Conservation (phyloP, 1,140 invertebrate species). For the Apis cerana region DNA sequence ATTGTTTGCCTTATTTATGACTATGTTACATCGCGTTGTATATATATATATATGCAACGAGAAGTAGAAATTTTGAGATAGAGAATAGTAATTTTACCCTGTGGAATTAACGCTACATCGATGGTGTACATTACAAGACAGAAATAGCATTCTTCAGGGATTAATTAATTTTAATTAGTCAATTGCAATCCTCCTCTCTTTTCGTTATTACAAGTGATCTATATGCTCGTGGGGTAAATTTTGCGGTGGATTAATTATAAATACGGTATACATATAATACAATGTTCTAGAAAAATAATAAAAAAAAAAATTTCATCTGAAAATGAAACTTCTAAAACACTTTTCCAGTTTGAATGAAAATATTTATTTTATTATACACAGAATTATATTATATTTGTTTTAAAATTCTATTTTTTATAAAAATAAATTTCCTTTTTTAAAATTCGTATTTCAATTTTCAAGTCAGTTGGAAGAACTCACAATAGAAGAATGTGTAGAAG, state of each 20-base stretch:
- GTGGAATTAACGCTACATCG: neutral
- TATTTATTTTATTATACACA: too few relatives aligned
- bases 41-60: neutral
- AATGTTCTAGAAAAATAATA: neutral
- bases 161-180: slow-evolving; percentile 23
- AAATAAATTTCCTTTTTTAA: too few relatives aligned
- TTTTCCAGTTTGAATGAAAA: too few relatives aligned
- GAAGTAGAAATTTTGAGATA: neutral
- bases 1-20: neutral
- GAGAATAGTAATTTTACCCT: neutral
- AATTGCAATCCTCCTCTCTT: too few relatives aligned
- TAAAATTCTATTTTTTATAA: too few relatives aligned
- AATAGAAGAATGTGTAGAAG: too few relatives aligned
- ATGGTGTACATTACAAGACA: neutral
- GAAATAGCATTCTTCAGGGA: neutral
- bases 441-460: slow-evolving; percentile 10
- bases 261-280: too few relatives aligned
- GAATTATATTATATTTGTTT: too few relatives aligned
- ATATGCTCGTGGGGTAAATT: neutral
- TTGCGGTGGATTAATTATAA: neutral
- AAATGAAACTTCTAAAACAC: too few relatives aligned
- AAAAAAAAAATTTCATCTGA: neutral
- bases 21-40: neutral
- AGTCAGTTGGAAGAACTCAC: neutral
- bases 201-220: neutral